Conservation (phyloP, 2,113 vertebrate species). For the Scortum barcoo region DNA sequence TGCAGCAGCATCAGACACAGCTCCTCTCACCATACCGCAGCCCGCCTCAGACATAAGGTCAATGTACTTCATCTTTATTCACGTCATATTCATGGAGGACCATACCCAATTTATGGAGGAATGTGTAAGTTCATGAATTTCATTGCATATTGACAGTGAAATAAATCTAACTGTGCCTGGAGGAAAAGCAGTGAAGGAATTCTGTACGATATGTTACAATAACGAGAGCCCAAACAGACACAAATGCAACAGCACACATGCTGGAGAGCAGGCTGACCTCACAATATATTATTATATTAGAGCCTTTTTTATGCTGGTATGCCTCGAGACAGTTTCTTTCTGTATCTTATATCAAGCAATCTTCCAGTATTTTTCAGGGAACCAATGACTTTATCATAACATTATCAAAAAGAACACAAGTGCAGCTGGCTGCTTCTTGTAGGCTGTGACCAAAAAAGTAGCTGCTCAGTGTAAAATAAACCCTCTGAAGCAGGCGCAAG, state of each 20-base stretch:
- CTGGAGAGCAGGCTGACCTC: background rate
- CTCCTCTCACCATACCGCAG: background rate
- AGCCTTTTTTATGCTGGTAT: background rate
- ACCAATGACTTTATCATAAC: background rate
- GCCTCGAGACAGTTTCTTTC: background rate
- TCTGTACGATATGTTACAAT: background rate
- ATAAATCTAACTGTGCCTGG: background rate
- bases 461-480: background rate
- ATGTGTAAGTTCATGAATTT: conserved; percentile 6
- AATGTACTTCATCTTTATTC: conserved; percentile 3
- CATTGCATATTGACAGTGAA: background rate
- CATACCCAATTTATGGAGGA: background rate
- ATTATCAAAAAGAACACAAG: too few relatives aligned
- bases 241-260: background rate
- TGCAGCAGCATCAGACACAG: background rate
- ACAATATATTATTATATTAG: background rate
- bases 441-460: background rate
- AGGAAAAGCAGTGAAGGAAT: background rate
- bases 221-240: background rate
- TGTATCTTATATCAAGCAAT: background rate
- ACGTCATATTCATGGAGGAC: background rate
- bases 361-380: background rate
- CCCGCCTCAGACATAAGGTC: background rate
- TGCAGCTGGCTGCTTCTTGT: background rate
- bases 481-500: background rate